Conservation (phyloP, 1,140 invertebrate genomes). For the Rhagoletis pomonella region DNA sequence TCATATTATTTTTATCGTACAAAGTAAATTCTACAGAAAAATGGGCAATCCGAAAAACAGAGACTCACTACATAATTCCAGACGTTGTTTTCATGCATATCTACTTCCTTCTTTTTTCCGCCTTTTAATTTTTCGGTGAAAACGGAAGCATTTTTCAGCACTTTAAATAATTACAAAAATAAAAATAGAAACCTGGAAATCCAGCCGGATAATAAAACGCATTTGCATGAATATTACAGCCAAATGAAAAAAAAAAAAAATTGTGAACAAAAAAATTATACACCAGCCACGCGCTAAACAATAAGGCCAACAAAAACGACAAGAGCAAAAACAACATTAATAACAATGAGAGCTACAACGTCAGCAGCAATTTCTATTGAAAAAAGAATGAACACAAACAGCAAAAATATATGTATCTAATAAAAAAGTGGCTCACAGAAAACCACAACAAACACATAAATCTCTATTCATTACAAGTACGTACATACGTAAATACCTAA, state of each 20-base stretch:
- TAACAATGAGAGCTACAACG: slow-evolving; percentile 26
- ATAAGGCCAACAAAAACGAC: background rate
- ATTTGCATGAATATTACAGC: slow-evolving; percentile 25
- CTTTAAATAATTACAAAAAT: slow-evolving; percentile 48
- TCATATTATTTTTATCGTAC: background rate
- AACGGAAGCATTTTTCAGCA: slow-evolving; percentile 35
- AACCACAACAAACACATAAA: slow-evolving; percentile 39
- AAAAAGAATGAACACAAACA: background rate
- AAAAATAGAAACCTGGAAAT: background rate
- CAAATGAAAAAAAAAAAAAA: background rate
- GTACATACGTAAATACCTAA: background rate
- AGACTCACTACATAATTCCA: background rate
- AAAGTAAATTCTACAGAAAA: background rate
- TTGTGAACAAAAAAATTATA: too few species aligned
- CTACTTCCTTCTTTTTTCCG: background rate
- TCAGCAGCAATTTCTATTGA: slow-evolving; percentile 1
- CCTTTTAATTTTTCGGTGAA: background rate
- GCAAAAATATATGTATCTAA: background rate
- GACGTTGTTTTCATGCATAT: slow-evolving; percentile 1
- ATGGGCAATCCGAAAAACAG: background rate
- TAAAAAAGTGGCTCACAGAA: background rate
- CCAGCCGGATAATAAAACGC: slow-evolving; percentile 32
- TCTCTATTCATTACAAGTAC: slow-evolving; percentile 2
- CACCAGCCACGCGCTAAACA: too few species aligned
- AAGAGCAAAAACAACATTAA: background rate